Evolutionary conservation across 2,888 invertebrate species (phyloP), one percentile per base, ranked within the genome.

Genomic region (Apocheima hispidaria): DNA sequence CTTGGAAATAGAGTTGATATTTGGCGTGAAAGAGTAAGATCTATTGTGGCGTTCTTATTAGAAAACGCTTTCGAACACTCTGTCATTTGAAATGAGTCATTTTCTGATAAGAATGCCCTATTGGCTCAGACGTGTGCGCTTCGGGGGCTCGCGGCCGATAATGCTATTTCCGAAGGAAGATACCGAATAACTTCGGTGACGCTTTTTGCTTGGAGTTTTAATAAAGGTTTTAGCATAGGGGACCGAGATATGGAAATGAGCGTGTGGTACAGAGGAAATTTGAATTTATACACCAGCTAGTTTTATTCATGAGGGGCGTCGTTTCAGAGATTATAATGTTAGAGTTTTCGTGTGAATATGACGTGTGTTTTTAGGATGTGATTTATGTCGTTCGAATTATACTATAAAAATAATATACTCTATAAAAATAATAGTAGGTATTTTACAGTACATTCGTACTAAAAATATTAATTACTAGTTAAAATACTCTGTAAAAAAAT

Each of bases 81-180:
- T 93, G 93, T 93, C 93, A 93, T 94, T 94, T 94, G 94, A 94
- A 94, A 94, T 94, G 94, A 94, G 93, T 94, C 94, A 94, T 94
- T 94, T 94, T 94, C 94, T 94, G 95, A 94, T 94, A 94, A 94
- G 94, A 93, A 93, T 91, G 91, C 92, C 90, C 93, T 93, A 93
- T 93, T 93, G 93, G 93, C 81, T 90, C 90, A 89, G 90, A 90
- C 90, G 90, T 88, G 92, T 90, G 92, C 87, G 86, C 86, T 73
- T 82, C 83, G 40, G 3, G 86, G 87, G 83, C 81, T 79, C 80
- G 66, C 78, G 81, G 80, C 85, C 88, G 92, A 92, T 92, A 92
- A 92, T 89, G 84, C 88, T 84, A 91, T 92, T 92, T 92, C 92
- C 92, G 88, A 88, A 87, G 69, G 79, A 79, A 91, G 92, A 92